Conservation (phyloP, 2,797 vertebrate genomes). For the Chromis chromis region DNA sequence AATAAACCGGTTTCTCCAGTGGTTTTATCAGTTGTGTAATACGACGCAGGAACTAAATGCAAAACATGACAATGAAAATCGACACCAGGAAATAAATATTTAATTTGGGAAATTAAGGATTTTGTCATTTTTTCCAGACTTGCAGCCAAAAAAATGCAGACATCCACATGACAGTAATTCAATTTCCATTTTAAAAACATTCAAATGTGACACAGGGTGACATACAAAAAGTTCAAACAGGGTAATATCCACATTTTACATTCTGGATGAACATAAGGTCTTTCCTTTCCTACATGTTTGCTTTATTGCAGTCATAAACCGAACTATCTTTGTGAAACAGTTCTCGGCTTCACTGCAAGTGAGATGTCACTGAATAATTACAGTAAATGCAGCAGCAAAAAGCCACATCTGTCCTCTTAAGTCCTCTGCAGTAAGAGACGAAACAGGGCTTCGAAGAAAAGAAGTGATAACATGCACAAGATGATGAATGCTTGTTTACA, state of each 20-base stretch:
- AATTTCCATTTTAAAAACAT: slow-evolving; percentile 17
- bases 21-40: not conserved
- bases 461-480: slow-evolving; percentile 16
- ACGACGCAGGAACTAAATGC: not conserved
- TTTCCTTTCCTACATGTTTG: not conserved
- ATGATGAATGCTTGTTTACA: slow-evolving; percentile 41
- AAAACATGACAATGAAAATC: not conserved
- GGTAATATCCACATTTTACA: not conserved
- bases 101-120: not conserved
- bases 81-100: not conserved
- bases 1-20: not conserved
- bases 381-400: slow-evolving; percentile 12
- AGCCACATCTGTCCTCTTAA: slow-evolving; percentile 16
- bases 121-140: not conserved
- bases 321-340: not conserved
- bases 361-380: slow-evolving; percentile 15
- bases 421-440: slow-evolving; percentile 13
- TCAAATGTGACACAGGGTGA: slow-evolving; percentile 6
- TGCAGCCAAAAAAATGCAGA: slow-evolving; percentile 9
- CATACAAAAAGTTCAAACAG: not conserved
- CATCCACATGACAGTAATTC: not conserved
- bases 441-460: slow-evolving; percentile 44
- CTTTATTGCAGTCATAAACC: not conserved
- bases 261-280: not conserved
- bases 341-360: not conserved